Percentiles rank a stretch among this genome's conserved stretches.
These are phyloP conservation scores for Euleptes europaea DNA, from an alignment of 2,113 vertebrate species.

Conservation along the genomic window DNA sequence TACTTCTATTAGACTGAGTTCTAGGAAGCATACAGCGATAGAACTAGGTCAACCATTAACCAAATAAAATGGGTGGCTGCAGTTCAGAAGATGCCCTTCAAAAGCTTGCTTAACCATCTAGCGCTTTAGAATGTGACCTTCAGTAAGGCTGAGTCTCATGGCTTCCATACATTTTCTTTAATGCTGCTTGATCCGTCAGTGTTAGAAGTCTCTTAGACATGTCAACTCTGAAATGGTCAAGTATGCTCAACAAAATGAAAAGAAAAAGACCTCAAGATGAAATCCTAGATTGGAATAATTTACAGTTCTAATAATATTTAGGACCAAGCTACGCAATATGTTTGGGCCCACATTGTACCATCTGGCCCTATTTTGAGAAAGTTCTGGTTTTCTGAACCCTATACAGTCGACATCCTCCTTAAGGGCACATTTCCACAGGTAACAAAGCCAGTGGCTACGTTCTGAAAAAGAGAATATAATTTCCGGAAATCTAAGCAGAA, in stretches of 20 bases:
- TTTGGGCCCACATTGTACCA: no score
- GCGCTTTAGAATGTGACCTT: conserved; percentile 82
- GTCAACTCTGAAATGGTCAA: conserved; percentile 37
- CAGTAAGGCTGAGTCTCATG: conserved; percentile 75
- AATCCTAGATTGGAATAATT: conserved; percentile 18
- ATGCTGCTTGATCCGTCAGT: conserved; percentile 51
- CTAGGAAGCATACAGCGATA: conserved; percentile 88
- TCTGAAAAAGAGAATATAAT: no score
- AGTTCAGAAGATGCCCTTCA: conserved; percentile 80
- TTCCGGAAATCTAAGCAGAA: no score
- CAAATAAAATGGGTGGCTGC: conserved; percentile 85
- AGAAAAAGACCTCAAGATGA: conserved; percentile 43
- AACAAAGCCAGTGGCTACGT: no score
- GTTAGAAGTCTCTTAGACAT: conserved; percentile 47
- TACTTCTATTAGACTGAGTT: conserved; percentile 80
- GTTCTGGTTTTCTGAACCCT: no score
- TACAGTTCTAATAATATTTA: no score
- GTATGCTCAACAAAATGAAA: not conserved
- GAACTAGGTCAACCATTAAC: conserved; percentile 95
- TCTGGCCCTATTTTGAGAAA: no score
- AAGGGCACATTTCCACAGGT: no score
- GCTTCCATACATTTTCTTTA: conserved; percentile 66
- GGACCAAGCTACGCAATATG: no score
- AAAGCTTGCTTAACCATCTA: conserved; percentile 79
- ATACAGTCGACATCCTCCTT: no score